Evolutionary conservation across 2,113 vertebrate species (phyloP).

Genomic region (Turdus rufiventris): DNA sequence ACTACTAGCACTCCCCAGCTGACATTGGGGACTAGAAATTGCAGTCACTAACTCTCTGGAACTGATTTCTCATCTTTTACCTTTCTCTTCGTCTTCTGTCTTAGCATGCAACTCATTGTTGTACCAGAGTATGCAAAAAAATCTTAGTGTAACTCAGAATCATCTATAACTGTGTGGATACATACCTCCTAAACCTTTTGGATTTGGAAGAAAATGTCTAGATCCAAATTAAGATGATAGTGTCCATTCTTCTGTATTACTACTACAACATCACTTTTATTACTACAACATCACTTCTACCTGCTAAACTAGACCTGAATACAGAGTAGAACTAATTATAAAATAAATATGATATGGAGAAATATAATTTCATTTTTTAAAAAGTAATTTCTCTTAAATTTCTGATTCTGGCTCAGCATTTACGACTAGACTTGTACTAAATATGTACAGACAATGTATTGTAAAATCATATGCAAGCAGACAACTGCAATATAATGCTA

Average conservation of each 20-base stretch:
- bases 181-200: neutral
- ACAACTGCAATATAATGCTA: neutral
- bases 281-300: neutral
- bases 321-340: neutral
- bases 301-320: neutral
- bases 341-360: neutral
- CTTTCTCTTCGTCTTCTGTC: neutral
- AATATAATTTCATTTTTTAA: neutral
- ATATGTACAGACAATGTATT: neutral
- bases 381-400: neutral
- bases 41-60: neutral
- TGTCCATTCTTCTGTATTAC: neutral
- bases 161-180: neutral
- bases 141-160: neutral
- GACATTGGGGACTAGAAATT: neutral
- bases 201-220: neutral
- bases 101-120: neutral
- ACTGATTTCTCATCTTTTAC: neutral
- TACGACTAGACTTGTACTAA: neutral
- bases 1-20: neutral
- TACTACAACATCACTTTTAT: neutral
- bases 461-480: neutral
- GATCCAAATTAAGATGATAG: neutral
- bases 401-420: neutral
- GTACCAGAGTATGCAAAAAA: fast-evolving